Evolutionary conservation across 2,797 vertebrate species (phyloP).

Genomic region (Onychomys torridus): DNA sequence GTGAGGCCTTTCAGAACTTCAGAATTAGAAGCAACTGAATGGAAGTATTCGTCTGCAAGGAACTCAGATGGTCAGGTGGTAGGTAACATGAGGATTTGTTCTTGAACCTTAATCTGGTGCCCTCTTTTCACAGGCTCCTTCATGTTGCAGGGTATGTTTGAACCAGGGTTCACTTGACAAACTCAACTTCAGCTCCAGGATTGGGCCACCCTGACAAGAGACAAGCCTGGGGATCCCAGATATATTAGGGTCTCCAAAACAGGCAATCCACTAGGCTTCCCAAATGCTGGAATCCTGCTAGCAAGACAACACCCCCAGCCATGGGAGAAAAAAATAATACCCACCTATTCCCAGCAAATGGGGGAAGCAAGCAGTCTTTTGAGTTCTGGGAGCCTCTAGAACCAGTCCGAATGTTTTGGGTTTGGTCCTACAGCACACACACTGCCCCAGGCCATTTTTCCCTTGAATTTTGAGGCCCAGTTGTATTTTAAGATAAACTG

Average conservation of each 20-base stretch:
- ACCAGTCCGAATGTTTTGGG: slow-evolving; percentile 40
- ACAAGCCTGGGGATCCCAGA: not conserved
- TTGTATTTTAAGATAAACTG: slow-evolving; percentile 73
- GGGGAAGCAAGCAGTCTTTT: slow-evolving; percentile 3
- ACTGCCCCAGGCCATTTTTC: slow-evolving; percentile 55
- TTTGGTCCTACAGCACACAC: slow-evolving; percentile 11
- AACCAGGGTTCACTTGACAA: not conserved
- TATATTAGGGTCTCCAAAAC: not conserved
- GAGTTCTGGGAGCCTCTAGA: slow-evolving; percentile 12
- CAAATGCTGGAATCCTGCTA: not conserved
- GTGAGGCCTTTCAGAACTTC: slow-evolving; percentile 61
- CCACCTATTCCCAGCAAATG: not conserved
- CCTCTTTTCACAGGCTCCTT: not conserved
- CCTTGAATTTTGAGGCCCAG: slow-evolving; percentile 65
- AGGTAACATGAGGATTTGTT: slow-evolving; percentile 1
- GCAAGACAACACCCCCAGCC: not conserved
- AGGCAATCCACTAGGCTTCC: not conserved
- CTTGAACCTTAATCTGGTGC: not conserved
- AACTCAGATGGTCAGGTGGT: not conserved
- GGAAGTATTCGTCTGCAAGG: slow-evolving; percentile 6
- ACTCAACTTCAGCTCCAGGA: not conserved
- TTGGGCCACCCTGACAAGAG: not conserved
- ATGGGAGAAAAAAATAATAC: not conserved
- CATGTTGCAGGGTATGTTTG: not conserved
- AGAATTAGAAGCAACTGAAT: slow-evolving; percentile 42